Base-by-base conservation (phyloP, 2,797 vertebrate species). In the Sebastes iracundus region DNA sequence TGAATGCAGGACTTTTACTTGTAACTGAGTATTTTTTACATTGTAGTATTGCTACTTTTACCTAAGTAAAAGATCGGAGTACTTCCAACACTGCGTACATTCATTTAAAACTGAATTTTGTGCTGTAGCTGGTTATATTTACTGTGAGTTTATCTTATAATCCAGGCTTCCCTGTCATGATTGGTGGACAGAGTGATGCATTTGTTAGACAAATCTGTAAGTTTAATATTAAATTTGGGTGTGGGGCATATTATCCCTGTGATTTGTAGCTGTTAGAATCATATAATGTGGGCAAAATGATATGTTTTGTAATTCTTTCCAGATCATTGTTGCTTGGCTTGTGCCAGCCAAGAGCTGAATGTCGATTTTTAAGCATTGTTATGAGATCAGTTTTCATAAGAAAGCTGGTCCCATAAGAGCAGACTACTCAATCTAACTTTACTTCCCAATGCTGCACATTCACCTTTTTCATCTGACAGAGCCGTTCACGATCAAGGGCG, bases 401-500 rank as follows among this genome's bases (percentile, higher is more conserved):
- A 78, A 64, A 80, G 82, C 66, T 56, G 72, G 22, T 83, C 85
- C 84, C 86, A 74, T 14, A 61, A 83, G 82, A 35, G 52, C 74
- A 38, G 60, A n/a, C 76, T 59, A 12, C 79, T 89, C 87, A 79
- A 69, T 91, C 82, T 67, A 86, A 88, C 88, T 86, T 80, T 30
- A 67, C 79, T 82, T 85, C 77, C 79, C 75, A 81, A 30, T 75
- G 77, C 83, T 85, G 82, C 83, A 67, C 73, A 56, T 83, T 89
- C 69, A 91, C 80, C 83, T 91, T 46, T 38, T 91, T 88, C 85
- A 87, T 78, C 81, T 75, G 88, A 90, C 79, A 87, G 68, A 88
- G 81, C 64, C 86, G 74, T 81, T 91, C 83, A 82, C 70, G 70
- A 92, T 92, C 93, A 93, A 93, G 92, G 94, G 81, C 92, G 79